These are phyloP conservation scores for Oryzias sinensis DNA, from an alignment of 2,797 vertebrate genomes.

Conservation along the genomic window DNA sequence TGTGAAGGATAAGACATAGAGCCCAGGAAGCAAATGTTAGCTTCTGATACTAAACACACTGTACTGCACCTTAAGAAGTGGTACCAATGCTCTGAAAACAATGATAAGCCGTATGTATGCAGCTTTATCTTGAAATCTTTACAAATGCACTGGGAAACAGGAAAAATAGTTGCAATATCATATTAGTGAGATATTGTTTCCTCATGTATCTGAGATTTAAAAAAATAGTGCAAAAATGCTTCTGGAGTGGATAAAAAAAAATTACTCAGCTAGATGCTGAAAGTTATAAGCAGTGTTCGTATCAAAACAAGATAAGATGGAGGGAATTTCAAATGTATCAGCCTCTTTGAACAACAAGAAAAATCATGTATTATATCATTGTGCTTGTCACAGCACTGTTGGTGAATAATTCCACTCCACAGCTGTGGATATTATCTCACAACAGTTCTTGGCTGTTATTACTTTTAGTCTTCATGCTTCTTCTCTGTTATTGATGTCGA, in stretches of 20 bases:
- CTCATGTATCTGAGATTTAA: conserved; percentile 22
- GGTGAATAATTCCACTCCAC: conserved; percentile 26
- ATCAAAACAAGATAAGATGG: conserved; percentile 51
- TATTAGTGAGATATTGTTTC: conserved; percentile 5
- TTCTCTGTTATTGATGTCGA: too few relatives aligned
- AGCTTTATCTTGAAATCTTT: conserved; percentile 16
- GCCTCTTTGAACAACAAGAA: conserved; percentile 16
- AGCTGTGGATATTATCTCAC: conserved; percentile 34
- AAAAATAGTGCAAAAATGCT: conserved; percentile 14
- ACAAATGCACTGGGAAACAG: neutral
- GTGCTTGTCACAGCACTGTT: conserved; percentile 20
- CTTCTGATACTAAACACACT: conserved; percentile 19
- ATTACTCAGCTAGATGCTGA: conserved; percentile 11
- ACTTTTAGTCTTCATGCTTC: too few relatives aligned
- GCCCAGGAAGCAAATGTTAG: conserved; percentile 43
- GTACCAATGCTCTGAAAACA: conserved; percentile 5
- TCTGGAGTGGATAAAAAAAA: conserved; percentile 25
- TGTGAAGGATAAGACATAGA: too few relatives aligned
- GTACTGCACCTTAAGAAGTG: conserved; percentile 33
- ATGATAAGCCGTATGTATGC: conserved; percentile 26
- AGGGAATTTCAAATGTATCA: conserved; percentile 22
- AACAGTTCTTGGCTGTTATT: conserved; percentile 24
- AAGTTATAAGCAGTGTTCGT: conserved; percentile 40
- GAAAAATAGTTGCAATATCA: conserved; percentile 9
- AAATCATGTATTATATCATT: conserved; percentile 43